Evolutionary conservation across 1,140 invertebrate species (phyloP), one percentile per base, ranked within the genome.

Genomic region (Ceratosolen solmsi): DNA sequence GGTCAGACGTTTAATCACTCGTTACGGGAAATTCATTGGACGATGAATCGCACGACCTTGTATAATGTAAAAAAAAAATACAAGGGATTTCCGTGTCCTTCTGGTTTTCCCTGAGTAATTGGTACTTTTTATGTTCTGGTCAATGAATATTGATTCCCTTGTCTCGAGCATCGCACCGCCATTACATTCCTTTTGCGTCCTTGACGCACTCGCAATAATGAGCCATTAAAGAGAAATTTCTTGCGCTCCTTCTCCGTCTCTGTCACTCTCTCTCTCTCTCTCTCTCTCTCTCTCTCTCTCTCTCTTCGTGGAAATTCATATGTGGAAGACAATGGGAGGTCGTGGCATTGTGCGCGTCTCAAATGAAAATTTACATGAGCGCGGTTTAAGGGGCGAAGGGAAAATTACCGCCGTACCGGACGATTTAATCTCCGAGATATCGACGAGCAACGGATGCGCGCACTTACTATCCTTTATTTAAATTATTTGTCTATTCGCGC

Each of bases 271-370:
- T 46, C 13, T 46, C 7, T 13, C 13, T 46, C 41, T 46, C 41
- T 46, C 41, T 46, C 13, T 46, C 41, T 46, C 41, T 46, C 41
- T 46, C 41, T 46, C 41, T 46, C 41, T 46, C 41, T 46, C 41
- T 46, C 41, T 13, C 5, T 5, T 13, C 63, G 63, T 15, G 36
- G 30, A 65, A 65, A 36, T 65, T 65, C 60, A 36, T 65, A 25
- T 3, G 60, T 20, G 30, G 60, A 65, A 65, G 36, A 65, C 30
- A 65, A 65, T 65, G 30, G 60, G 54, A 63, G 27, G 58, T 54
- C 60, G 60, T 30, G 60, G 30, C 25, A 36, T 17, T 36, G 60
- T 36, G 30, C 30, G 27, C 9, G 30, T 65, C 11, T 25, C 58
- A 11, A 60, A 60, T 68, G 7, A 54, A 68, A 38, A 68, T 68